phyloP scores from a whole-genome alignment of 2,113 vertebrate species.

The Phasianus colchicus region DNA sequence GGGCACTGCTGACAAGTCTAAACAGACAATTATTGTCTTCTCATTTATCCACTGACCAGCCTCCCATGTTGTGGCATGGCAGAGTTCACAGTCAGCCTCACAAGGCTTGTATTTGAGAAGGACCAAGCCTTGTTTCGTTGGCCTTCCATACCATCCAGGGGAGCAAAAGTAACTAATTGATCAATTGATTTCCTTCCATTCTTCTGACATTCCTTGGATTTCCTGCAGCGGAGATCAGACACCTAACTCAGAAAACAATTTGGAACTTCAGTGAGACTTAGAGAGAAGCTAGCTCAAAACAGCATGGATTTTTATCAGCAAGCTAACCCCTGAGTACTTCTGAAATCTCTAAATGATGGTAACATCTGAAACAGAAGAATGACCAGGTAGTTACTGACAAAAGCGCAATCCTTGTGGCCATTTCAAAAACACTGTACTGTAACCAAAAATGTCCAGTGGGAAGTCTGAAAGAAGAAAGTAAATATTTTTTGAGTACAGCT shows the following conservation, averaged over 20 bases:
- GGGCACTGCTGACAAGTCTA: background rate
- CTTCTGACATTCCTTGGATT: conserved; percentile 22
- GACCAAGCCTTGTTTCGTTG: background rate
- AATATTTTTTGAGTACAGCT: background rate
- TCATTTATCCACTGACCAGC: background rate
- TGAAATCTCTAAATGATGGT: background rate
- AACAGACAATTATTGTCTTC: background rate
- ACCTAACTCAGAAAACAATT: background rate
- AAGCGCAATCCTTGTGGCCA: background rate
- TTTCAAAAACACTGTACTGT: conserved; percentile 42
- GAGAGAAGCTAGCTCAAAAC: background rate
- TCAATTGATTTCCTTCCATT: background rate
- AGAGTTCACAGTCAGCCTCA: background rate
- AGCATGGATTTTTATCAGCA: background rate
- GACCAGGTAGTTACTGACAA: background rate
- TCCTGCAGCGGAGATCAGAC: background rate
- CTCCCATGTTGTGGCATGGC: background rate
- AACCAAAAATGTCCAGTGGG: conserved; percentile 7
- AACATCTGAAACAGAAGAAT: background rate
- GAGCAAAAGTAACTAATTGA: background rate
- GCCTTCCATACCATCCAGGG: background rate
- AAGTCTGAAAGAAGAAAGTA: conserved; percentile 1
- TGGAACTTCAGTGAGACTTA: conserved; percentile 27
- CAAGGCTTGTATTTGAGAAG: background rate
- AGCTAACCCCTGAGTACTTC: background rate